Evolutionary conservation across 2,888 invertebrate species (phyloP).

Genomic region (Quadroppia sp.): DNA sequence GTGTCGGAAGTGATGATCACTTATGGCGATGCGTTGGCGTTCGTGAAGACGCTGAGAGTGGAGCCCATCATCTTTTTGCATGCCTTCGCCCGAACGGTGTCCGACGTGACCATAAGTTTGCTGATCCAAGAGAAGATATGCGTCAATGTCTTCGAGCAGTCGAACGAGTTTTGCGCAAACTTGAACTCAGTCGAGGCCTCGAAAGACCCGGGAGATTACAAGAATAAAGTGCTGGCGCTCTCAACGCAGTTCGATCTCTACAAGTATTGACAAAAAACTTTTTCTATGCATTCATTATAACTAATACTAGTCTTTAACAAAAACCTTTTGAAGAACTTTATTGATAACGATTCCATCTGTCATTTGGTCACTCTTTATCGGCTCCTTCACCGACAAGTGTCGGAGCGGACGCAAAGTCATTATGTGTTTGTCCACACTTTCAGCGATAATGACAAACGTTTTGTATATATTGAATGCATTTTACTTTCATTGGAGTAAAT

Average conservation of each 20-base stretch:
- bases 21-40: background rate
- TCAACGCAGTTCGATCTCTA: slow-evolving; percentile 27
- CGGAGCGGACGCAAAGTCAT: background rate
- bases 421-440: slow-evolving; percentile 13
- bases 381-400: slow-evolving; percentile 17
- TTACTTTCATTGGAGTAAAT: slow-evolving; percentile 16
- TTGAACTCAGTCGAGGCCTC: background rate
- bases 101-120: background rate
- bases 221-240: slow-evolving; percentile 15
- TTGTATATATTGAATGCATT: slow-evolving; percentile 17
- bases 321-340: too few species aligned
- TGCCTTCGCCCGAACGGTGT: background rate
- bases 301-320: too few species aligned
- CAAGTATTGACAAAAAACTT: background rate
- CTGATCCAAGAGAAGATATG: slow-evolving; percentile 38
- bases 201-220: background rate
- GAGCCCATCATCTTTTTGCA: slow-evolving; percentile 21
- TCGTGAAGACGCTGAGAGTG: background rate
- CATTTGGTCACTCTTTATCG: slow-evolving; percentile 19
- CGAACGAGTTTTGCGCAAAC: slow-evolving; percentile 17
- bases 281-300: too few species aligned
- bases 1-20: too few species aligned
- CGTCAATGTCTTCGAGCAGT: slow-evolving; percentile 1
- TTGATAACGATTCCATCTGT: background rate
- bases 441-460: background rate